Percentiles rank a stretch among this genome's conserved stretches.
These are phyloP conservation scores for Oncorhynchus gorbuscha DNA, from an alignment of 2,113 vertebrate genomes.

Conservation along the genomic window DNA sequence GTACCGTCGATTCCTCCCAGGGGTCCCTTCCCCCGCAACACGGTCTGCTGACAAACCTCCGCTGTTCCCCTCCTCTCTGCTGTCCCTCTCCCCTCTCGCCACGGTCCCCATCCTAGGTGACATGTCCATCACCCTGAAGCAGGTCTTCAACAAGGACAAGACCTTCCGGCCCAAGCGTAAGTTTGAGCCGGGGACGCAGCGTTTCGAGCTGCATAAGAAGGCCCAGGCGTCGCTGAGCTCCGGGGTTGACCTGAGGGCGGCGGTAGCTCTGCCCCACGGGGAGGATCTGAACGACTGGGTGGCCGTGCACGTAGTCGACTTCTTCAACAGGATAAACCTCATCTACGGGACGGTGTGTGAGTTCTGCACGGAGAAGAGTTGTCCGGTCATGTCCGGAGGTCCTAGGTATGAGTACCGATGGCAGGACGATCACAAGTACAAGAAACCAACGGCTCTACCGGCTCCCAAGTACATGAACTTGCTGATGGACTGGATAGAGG, in stretches of 20 bases:
- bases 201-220: constrained; percentile 84
- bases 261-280: constrained; percentile 78
- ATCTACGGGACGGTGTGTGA: constrained; percentile 87
- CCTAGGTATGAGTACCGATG: constrained; percentile 84
- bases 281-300: constrained; percentile 87
- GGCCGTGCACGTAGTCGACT: constrained; percentile 85
- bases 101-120: constrained; percentile 16
- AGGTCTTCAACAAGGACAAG: constrained; percentile 88
- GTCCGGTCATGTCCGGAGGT: constrained; percentile 87
- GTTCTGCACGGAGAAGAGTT: constrained; percentile 83
- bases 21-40: constrained; percentile 3
- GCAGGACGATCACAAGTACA: constrained; percentile 85
- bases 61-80: not conserved
- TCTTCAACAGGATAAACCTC: constrained; percentile 87
- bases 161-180: constrained; percentile 85
- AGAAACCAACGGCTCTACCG: constrained; percentile 82
- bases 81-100: not conserved
- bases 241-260: constrained; percentile 77
- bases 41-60: constrained; percentile 17
- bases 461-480: constrained; percentile 86
- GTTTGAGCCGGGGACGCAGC: constrained; percentile 84
- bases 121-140: constrained; percentile 83
- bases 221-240: constrained; percentile 81
- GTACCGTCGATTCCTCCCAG: not conserved
- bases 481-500: constrained; percentile 87